Conservation (phyloP, 2,113 vertebrate species). For the Coptodon bakossiorum region DNA sequence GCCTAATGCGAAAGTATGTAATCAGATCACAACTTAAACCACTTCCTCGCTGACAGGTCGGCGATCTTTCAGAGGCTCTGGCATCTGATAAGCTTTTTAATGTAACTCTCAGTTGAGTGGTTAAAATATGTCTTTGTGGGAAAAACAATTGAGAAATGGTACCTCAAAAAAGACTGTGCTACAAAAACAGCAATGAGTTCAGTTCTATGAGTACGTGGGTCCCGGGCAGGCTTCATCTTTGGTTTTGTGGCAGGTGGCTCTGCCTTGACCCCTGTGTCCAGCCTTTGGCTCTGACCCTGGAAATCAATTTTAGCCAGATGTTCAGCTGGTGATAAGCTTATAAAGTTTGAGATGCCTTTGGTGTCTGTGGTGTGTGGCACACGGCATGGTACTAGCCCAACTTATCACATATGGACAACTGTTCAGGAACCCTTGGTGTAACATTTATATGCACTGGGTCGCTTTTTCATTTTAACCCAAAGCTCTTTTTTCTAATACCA, state of each 20-base stretch:
- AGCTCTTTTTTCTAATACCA: background rate
- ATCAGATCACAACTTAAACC: background rate
- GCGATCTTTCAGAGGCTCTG: background rate
- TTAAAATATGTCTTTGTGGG: background rate
- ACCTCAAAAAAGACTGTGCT: background rate
- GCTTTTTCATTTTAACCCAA: background rate
- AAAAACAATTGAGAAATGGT: background rate
- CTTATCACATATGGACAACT: background rate
- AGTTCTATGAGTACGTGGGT: background rate
- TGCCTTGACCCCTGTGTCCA: background rate
- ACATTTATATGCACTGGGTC: background rate
- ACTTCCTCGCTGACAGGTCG: background rate
- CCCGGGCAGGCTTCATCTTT: background rate
- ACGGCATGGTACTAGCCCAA: background rate
- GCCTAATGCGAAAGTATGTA: background rate
- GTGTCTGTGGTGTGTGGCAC: background rate
- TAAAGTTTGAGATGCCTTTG: background rate
- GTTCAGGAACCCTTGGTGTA: background rate
- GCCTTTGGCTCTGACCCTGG: background rate
- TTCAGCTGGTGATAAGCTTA: background rate
- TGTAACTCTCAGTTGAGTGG: background rate
- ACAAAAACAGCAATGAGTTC: background rate
- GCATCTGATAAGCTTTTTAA: background rate
- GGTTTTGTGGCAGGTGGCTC: background rate
- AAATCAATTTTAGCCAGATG: background rate